Evolutionary conservation across 2,797 vertebrate species (phyloP), one percentile per base, ranked within the genome.

Genomic region (Pterois miles): DNA sequence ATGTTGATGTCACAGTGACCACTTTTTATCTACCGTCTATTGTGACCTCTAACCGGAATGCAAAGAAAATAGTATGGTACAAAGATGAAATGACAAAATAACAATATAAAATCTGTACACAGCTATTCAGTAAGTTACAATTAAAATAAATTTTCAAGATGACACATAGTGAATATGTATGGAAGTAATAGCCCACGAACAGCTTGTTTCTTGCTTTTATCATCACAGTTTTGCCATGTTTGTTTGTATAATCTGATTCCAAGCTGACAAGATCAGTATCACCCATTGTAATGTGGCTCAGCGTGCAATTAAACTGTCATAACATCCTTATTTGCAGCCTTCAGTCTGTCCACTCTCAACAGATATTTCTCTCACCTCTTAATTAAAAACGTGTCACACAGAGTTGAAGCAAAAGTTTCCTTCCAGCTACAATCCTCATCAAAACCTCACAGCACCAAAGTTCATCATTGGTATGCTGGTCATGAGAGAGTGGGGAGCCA

Each of bases 381-480:
- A 63, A 82, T 82, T 75, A 68, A 68, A 13, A 76, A 73, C 20
- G 25, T 82, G 80, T 84, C 78, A 62, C 59, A 64, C 69, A 65
- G 57, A 85, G 73, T 72, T 59, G 29, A 78, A 77, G 54, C 73
- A 69, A 56, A 60, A 58, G 36, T 71, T 69, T 77, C 65, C 63
- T 34, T 69, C 74, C 46, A 68, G 76, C 65, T 62, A 27, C 43
- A 68, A 34, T 71, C 72, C 70, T 81, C 75, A 80, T 84, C 79
- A 73, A 83, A 74, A 76, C 79, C 73, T 80, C 0, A 2, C 65
- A 64, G 57, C 2, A 33, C 56, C 48, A 86, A 54, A 84, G 60
- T 74, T 78, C 52, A 38, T 65, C 80, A 83, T 86, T 90, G 81
- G 84, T 85, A 91, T 88, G 74, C 88, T 1, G 50, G 64, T 80